Base-by-base conservation (phyloP, 2,888 invertebrate species). In the Sialis lutaria region DNA sequence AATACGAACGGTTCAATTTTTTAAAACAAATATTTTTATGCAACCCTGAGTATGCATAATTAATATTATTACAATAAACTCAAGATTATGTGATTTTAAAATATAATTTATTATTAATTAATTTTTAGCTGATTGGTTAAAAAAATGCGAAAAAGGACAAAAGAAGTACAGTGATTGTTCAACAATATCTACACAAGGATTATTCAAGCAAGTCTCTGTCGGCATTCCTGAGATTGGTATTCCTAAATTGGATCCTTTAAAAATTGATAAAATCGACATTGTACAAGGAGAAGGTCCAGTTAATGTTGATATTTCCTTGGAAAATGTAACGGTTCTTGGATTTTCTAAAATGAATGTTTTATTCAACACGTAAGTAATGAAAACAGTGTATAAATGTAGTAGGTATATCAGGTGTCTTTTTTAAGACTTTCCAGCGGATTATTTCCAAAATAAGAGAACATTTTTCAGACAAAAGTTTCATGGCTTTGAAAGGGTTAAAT, bases 261-360 rank as follows among this genome's bases (percentile, higher is more conserved):
- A 73, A 54, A 70, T 81, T 41, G 73, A 75, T 5, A 69, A 73
- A 62, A 71, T 82, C 44, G 47, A 65, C 59, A 79, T 82, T 56
- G 64, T 77, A 44, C 79, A 80, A 68, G 79, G 79, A 22, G 62
- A 75, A 44, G 79, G 80, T 32, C 77, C 79, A 2, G 77, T 79
- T 1, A 76, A 73, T 55, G 75, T 82, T 1, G 82, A 78, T 54
- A 79, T 80, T 31, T 79, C 80, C 22, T 63, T 82, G 33, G 73
- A 75, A 52, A 70, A 82, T 56, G 74, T 81, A 48, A 67, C 69
- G 3, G 73, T 80, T 9, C 67, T 72, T 12, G 82, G 82, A 44
- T 77, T 82, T 57, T 22, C 31, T 8, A 33, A 45, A 3, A 9
- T 39, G 12, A 32, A 10, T 10, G 37, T 37, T 6, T 2, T 7